Percentiles rank a stretch among this genome's conserved stretches.
These are phyloP conservation scores for Psylliodes chrysocephalus DNA, from an alignment of 2,888 invertebrate genomes.

Conservation along the genomic window DNA sequence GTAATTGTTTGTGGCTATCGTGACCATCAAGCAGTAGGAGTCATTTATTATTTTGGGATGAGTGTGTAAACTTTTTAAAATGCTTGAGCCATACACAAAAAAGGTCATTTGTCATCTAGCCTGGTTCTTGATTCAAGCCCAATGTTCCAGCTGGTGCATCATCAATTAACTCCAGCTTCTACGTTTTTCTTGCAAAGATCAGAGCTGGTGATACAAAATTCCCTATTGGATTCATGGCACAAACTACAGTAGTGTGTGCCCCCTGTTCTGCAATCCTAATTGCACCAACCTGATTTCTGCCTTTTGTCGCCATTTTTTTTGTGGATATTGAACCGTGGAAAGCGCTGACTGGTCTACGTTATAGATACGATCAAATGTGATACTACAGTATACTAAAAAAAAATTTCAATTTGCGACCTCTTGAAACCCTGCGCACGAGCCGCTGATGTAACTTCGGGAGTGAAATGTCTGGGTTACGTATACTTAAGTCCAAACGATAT, in stretches of 20 bases:
- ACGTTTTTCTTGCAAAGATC: not conserved
- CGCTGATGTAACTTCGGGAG: too few relatives aligned
- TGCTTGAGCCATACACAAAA: not conserved
- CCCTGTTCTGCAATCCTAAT: not conserved
- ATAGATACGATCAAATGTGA: too few relatives aligned
- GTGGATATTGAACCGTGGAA: too few relatives aligned
- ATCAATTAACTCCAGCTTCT: conserved; percentile 1
- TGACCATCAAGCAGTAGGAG: not conserved
- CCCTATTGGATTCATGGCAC: not conserved
- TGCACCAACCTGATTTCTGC: not conserved
- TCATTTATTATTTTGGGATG: not conserved
- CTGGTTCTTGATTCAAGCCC: not conserved
- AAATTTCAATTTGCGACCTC: too few relatives aligned
- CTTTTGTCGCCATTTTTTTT: not conserved
- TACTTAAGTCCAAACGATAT: too few relatives aligned
- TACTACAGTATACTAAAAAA: too few relatives aligned
- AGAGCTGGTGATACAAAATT: not conserved
- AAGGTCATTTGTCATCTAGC: not conserved
- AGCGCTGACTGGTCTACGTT: too few relatives aligned
- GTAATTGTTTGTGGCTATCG: not conserved
- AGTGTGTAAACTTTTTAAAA: too few relatives aligned
- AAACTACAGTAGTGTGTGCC: not conserved
- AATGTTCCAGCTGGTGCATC: not conserved
- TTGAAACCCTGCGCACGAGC: too few relatives aligned
- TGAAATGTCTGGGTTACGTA: too few relatives aligned